phyloP scores from a whole-genome alignment of 1,140 invertebrate genomes.

The Lanistes nyassanus region DNA sequence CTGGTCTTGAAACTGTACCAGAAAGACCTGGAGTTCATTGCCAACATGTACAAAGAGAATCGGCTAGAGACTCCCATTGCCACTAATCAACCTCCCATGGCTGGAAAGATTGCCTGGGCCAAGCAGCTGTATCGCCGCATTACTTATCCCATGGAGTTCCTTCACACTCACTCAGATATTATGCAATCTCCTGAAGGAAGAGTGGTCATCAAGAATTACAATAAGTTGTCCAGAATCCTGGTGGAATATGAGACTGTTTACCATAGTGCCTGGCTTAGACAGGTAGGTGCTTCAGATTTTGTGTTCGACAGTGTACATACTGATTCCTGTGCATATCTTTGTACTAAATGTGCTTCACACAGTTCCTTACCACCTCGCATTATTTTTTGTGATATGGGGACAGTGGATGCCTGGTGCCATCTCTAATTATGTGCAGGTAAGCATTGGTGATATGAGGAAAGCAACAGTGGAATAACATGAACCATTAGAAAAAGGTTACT shows the following conservation, averaged over 20 bases:
- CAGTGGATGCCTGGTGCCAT: no score
- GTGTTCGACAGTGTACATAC: no score
- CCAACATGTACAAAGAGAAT: constrained; percentile 88
- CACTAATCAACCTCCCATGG: constrained; percentile 86
- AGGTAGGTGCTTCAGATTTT: constrained; percentile 61
- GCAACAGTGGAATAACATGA: no score
- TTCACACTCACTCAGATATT: constrained; percentile 60
- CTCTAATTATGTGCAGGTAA: no score
- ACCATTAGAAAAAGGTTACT: no score
- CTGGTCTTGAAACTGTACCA: constrained; percentile 85
- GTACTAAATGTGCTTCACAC: no score
- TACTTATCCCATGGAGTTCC: constrained; percentile 64
- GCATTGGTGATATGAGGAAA: no score
- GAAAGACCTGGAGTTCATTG: constrained; percentile 85
- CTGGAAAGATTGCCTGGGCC: constrained; percentile 71
- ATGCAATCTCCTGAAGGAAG: constrained; percentile 55
- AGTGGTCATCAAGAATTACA: constrained; percentile 70
- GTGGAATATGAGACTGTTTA: constrained; percentile 72
- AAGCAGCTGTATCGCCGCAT: constrained; percentile 66
- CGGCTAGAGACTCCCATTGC: constrained; percentile 87
- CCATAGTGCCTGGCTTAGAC: constrained; percentile 81
- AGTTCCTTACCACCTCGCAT: no score
- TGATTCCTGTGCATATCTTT: no score
- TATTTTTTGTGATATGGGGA: no score
- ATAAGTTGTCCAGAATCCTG: constrained; percentile 68